Percentiles rank a stretch among this genome's conserved stretches.
phyloP scores from a whole-genome alignment of 2,888 invertebrate genomes.

The Rutpela maculata region DNA sequence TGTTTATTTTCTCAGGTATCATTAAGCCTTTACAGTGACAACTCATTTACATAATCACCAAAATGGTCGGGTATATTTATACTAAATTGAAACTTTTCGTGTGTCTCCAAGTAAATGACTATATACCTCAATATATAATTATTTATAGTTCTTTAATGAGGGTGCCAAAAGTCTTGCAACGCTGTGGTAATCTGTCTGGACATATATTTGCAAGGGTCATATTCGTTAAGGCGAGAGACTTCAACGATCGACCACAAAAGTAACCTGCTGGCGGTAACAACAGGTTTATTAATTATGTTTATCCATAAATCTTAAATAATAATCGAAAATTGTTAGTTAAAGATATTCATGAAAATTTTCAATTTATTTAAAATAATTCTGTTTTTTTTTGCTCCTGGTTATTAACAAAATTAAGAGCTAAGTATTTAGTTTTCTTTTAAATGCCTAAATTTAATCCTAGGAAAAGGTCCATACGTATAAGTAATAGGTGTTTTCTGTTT shows the following conservation, averaged over 20 bases:
- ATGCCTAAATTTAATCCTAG: no score
- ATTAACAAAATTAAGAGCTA: no score
- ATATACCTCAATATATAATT: neutral
- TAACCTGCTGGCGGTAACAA: conserved; percentile 39
- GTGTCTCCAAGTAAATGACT: neutral
- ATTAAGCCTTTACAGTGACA: neutral
- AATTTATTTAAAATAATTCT: no score
- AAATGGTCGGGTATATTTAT: neutral
- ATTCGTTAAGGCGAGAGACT: conserved; percentile 40
- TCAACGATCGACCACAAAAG: conserved; percentile 45
- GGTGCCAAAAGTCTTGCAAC: neutral
- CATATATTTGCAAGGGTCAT: neutral
- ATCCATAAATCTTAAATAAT: neutral
- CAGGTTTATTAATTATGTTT: neutral
- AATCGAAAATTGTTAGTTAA: neutral
- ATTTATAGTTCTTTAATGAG: conserved; percentile 11
- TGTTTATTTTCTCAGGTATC: neutral
- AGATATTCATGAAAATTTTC: neutral
- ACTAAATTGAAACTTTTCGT: neutral
- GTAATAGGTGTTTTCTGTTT: no score
- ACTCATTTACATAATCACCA: neutral
- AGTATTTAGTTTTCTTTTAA: no score
- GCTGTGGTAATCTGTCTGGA: neutral
- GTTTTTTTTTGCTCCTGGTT: no score
- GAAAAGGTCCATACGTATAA: no score